These are phyloP conservation scores for Drepanosiphum platanoidis DNA, from an alignment of 2,888 invertebrate genomes.

Conservation along the genomic window DNA sequence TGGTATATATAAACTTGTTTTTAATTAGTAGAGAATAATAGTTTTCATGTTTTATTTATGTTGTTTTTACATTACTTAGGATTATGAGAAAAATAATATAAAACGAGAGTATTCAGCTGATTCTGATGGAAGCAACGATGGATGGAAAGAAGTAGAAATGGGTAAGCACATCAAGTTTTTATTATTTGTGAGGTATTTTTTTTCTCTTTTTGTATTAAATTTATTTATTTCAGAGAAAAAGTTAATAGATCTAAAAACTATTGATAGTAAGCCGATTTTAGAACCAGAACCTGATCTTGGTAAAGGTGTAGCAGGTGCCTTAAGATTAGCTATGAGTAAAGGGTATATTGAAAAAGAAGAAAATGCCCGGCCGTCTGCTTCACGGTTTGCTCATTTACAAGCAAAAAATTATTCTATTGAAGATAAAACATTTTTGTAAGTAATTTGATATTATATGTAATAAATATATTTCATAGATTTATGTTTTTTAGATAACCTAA, in stretches of 20 bases:
- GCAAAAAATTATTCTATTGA: conserved; percentile 84
- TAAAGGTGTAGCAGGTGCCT: conserved; percentile 90
- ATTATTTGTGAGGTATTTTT: conserved; percentile 2
- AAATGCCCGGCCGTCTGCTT: conserved; percentile 77
- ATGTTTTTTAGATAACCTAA: not conserved
- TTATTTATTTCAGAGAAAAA: conserved; percentile 66
- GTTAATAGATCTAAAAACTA: conserved; percentile 69
- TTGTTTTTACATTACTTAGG: conserved; percentile 67
- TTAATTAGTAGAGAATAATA: not conserved
- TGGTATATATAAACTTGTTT: conserved; percentile 65
- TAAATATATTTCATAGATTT: conserved; percentile 6
- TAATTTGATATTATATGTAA: conserved; percentile 47
- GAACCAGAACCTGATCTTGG: conserved; percentile 94
- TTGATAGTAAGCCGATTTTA: conserved; percentile 76
- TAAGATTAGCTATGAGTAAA: conserved; percentile 91
- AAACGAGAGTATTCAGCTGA: conserved; percentile 44
- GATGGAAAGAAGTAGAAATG: conserved; percentile 85
- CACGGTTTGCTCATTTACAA: conserved; percentile 79
- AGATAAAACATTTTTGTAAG: conserved; percentile 78
- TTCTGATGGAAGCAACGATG: conserved; percentile 69
- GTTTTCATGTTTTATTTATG: not conserved
- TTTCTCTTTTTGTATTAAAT: conserved; percentile 31
- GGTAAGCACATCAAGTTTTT: conserved; percentile 66
- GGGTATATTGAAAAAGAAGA: conserved; percentile 89
- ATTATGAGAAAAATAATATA: conserved; percentile 68